Conservation (phyloP, 2,113 vertebrate species). For the Nannobrachium achirus region DNA sequence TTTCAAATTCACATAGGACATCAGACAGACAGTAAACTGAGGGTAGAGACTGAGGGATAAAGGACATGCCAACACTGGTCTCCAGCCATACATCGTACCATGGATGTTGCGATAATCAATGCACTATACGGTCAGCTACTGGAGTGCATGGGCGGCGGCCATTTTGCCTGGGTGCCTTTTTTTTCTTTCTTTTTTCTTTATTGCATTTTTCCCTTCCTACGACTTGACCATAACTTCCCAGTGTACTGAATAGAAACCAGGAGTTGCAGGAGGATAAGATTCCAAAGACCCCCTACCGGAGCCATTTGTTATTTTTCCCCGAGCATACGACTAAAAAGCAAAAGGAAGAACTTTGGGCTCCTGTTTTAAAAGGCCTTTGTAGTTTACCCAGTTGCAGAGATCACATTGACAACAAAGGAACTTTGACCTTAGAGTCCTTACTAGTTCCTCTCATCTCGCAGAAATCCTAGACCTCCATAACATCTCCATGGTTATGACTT, state of each 20-base stretch:
- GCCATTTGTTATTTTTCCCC: conserved; percentile 56
- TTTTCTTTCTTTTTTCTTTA: not conserved
- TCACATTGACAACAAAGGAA: conserved; percentile 20
- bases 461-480: conserved; percentile 36
- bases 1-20: too few species aligned
- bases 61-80: too few species aligned
- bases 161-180: too few species aligned
- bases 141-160: too few species aligned
- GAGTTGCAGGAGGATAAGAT: conserved; percentile 29
- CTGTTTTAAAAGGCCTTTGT: conserved; percentile 41
- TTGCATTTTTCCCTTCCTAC: not conserved
- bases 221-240: not conserved
- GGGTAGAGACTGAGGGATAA: too few species aligned
- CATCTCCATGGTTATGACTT: conserved; percentile 42
- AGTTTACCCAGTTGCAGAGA: conserved; percentile 17
- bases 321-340: conserved; percentile 46
- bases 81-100: not conserved
- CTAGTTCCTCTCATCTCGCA: conserved; percentile 47
- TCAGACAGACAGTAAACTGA: too few species aligned
- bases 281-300: conserved; percentile 21
- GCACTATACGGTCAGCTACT: too few species aligned
- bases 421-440: conserved; percentile 25
- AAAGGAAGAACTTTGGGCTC: conserved; percentile 46
- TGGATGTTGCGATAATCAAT: not conserved
- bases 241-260: conserved; percentile 37